Percentiles rank a stretch among this genome's conserved stretches.
Conservation (phyloP, 2,888 invertebrate genomes). For the Diabrotica balteata region DNA sequence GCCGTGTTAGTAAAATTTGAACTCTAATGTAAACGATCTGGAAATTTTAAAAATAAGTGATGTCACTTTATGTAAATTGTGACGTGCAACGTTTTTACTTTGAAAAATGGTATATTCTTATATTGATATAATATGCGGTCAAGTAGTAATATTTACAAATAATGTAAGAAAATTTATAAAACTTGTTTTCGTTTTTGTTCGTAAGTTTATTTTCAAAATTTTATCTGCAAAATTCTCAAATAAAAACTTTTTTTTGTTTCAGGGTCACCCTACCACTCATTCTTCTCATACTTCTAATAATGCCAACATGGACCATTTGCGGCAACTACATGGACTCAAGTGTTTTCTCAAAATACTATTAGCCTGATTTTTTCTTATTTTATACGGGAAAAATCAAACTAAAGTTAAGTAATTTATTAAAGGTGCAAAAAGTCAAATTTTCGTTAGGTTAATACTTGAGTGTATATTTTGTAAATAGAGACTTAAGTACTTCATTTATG, state of each 20-base stretch:
- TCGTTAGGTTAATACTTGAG: constrained; percentile 5
- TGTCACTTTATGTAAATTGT: too few species aligned
- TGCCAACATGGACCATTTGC: neutral
- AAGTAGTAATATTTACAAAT: neutral
- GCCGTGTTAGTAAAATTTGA: too few species aligned
- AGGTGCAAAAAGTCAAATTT: constrained; percentile 19
- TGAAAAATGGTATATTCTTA: too few species aligned
- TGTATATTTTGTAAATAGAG: constrained; percentile 36
- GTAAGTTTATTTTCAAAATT: neutral
- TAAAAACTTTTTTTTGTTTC: constrained; percentile 23
- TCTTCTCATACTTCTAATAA: constrained; percentile 33
- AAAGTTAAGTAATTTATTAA: neutral
- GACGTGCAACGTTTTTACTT: too few species aligned
- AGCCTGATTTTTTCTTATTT: neutral
- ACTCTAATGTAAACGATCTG: too few species aligned
- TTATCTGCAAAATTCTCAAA: too few species aligned
- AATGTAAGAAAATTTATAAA: neutral
- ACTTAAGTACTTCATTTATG: neutral
- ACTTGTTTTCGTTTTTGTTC: neutral
- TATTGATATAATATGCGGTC: too few species aligned
- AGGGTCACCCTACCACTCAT: constrained; percentile 32
- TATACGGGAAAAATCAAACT: constrained; percentile 1
- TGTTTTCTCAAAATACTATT: neutral
- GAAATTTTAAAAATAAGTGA: too few species aligned
- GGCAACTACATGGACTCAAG: too few species aligned